Base-by-base conservation (phyloP, 2,888 invertebrate species). In the Drosophila longiperda region DNA sequence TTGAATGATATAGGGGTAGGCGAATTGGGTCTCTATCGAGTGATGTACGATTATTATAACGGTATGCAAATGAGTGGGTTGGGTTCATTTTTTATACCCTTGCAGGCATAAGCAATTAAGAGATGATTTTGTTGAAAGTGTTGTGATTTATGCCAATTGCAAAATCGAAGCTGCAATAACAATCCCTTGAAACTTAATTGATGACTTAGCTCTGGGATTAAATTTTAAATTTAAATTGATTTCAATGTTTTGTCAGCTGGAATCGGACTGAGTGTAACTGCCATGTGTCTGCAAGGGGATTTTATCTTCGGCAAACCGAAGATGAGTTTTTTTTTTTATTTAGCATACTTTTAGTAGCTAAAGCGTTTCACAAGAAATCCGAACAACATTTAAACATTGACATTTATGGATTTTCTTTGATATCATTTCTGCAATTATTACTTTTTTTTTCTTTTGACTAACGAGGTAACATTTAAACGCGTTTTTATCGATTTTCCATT, bases 391-490 rank as follows among this genome's bases (percentile, higher is more conserved):
- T 67, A 34, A 65, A 72, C 53, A 66, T 70, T 49, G 60, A 75
- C 65, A 69, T 63, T 72, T 53, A 40, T 32, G 26, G 38, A 42
- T 57, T 54, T 58, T 42, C 36, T 63, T 61, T 49, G n/a, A 29
- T 6, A 52, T 49, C 7, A 49, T 59, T 54, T 67, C 58, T 15
- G 54, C 54, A 15, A 9, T 54, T 54, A 54, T 17, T 36, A n/a
- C 49, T 36, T 50, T 62, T 48, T 49, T 57, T 49, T 55, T 50
- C 53, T 58, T 62, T 75, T 71, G 23, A 75, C 87, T 91, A 91
- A 91, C 91, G 91, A 91, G 90, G 91, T 91, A 90, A 90, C 90
- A 90, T 89, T 91, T 87, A 90, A 91, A 90, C 83, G 79, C 75
- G 66, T 82, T 83, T 54, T 63, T 77, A 45, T 36, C 58, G 40